A percentile compares a stretch with the other conserved stretches of the same genome.
Conservation (phyloP, 2,797 vertebrate species). For the Aeoliscus strigatus region DNA sequence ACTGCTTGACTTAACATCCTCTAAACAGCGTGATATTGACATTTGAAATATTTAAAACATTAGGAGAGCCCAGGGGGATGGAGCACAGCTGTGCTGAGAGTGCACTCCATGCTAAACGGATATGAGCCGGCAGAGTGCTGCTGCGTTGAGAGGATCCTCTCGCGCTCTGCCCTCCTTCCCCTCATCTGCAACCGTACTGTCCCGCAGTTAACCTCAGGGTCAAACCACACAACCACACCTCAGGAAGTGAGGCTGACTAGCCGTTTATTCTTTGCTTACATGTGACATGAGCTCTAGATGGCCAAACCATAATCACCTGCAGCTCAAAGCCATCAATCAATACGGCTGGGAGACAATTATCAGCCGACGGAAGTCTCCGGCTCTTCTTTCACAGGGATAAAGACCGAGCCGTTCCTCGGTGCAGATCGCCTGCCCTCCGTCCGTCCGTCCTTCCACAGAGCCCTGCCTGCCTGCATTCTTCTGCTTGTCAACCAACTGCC, state of each 20-base stretch:
- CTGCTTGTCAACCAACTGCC: constrained; percentile 72
- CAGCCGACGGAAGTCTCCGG: constrained; percentile 14
- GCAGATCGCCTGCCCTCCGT: constrained; percentile 46
- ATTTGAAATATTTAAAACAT: constrained; percentile 83
- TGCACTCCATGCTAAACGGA: constrained; percentile 77
- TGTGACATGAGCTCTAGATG: constrained; percentile 32
- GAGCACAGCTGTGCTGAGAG: constrained; percentile 79
- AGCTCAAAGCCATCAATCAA: constrained; percentile 56
- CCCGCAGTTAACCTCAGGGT: constrained; percentile 68
- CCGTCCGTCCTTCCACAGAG: constrained; percentile 51
- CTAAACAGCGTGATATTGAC: constrained; percentile 82
- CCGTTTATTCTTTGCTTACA: constrained; percentile 57
- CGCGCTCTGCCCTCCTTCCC: constrained; percentile 49
- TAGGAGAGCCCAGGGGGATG: constrained; percentile 77
- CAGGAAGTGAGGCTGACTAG: constrained; percentile 43
- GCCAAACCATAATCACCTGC: constrained; percentile 49
- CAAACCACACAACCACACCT: constrained; percentile 61
- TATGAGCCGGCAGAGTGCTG: constrained; percentile 72
- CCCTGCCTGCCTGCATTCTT: constrained; percentile 74
- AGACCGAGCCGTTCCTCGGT: constrained; percentile 35
- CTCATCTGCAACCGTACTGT: constrained; percentile 49
- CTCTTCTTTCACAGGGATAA: constrained; percentile 25
- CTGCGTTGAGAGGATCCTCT: constrained; percentile 70
- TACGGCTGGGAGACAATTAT: constrained; percentile 42
- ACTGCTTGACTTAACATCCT: constrained; percentile 80